Evolutionary conservation across 2,888 invertebrate species (phyloP), one percentile per base, ranked within the genome.

Genomic region (Campoplex capitator): DNA sequence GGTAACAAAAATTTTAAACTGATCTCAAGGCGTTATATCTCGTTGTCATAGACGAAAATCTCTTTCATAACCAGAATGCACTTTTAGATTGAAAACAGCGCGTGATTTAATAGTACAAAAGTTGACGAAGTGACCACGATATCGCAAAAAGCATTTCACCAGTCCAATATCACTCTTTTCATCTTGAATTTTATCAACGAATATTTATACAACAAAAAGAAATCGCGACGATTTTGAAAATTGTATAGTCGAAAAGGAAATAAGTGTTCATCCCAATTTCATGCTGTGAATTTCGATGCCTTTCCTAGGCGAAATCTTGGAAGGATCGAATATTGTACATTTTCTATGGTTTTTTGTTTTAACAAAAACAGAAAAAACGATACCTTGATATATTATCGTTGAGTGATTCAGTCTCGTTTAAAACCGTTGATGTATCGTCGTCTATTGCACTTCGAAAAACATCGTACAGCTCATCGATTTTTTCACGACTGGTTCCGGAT

Each of bases 401-500:
- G 48, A 84, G 42, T 3, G 42, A 79, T 16, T 65, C 78, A 16
- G 79, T n/a, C 62, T 81, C 71, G 67, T 82, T 71, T 45, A 80
- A 74, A 28, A 83, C 80, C 11, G 28, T 32, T 58, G 83, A 78
- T 54, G 67, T 54, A 11, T 70, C 79, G 18, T 81, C 87, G 32
- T 85, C 82, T 28, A 81, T 75, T 23, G 81, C 11, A 7, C 45
- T 58, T 16, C 80, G 83, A 0, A 51, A 48, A 7, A 48, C 51
- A 73, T 81, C 38, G 1, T 38, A 38, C 6, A 38, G 6, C 6
- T 6, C 70, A 51, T 91, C 88, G 18, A 71, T n/a, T 13, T 62
- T 73, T 18, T 80, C 80, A 28, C 73, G 71, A n/a, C 23, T 65
- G 48, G 54, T 87, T 73, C 84, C 90, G 88, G 51, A 89, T 76